Conservation (phyloP, 2,113 vertebrate genomes). For the Plecotus auritus region DNA sequence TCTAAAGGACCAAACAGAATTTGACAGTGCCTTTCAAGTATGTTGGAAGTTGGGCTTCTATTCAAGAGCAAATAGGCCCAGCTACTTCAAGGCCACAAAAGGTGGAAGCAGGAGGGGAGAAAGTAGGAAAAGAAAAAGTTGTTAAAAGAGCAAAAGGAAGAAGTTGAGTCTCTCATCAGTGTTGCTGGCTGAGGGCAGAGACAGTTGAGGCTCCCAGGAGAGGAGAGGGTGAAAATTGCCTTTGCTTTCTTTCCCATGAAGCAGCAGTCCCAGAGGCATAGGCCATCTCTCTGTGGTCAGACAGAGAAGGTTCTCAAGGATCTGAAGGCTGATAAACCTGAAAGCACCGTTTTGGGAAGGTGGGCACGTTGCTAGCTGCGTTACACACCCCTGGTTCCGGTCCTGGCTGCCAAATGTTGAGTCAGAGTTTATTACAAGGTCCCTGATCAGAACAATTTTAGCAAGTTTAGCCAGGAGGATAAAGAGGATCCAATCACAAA, state of each 20-base stretch:
- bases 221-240: neutral
- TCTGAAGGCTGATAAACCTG: neutral
- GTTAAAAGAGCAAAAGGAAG: neutral
- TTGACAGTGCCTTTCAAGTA: neutral
- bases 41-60: neutral
- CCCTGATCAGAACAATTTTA: neutral
- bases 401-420: neutral
- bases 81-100: neutral
- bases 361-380: fast-evolving
- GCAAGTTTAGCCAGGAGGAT: neutral
- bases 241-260: neutral
- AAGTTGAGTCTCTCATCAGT: neutral
- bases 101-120: neutral
- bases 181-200: neutral
- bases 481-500: conserved; percentile 48
- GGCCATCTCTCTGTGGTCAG: neutral
- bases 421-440: neutral
- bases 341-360: neutral
- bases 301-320: neutral
- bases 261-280: neutral
- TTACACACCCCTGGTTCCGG: fast-evolving
- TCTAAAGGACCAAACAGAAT: neutral
- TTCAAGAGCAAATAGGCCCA: neutral
- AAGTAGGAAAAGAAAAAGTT: neutral
- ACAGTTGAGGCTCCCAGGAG: neutral